Percentiles rank a stretch among this genome's conserved stretches.
These are phyloP conservation scores for Cynaeus angustus DNA, from an alignment of 2,888 invertebrate genomes.

Conservation along the genomic window DNA sequence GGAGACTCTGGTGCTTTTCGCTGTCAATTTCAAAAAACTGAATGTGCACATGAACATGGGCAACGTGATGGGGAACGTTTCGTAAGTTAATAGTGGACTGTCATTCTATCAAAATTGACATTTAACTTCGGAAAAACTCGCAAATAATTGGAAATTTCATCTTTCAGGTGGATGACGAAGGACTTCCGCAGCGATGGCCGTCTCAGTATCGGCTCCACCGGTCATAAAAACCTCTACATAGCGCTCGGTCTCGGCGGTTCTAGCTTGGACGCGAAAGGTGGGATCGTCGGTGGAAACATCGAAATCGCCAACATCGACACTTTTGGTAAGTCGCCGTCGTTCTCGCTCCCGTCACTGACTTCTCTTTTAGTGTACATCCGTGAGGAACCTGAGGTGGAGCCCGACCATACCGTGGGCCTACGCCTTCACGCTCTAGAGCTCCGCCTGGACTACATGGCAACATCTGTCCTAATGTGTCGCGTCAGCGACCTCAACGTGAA, in stretches of 20 bases:
- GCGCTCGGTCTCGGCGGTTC: slow-evolving; percentile 92
- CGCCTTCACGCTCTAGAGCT: slow-evolving; percentile 90
- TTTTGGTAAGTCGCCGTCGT: slow-evolving; percentile 68
- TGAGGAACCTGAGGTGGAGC: slow-evolving; percentile 92
- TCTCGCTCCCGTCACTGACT: not conserved
- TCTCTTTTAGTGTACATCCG: slow-evolving; percentile 83
- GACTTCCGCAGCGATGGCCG: slow-evolving; percentile 94
- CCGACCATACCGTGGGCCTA: slow-evolving; percentile 89
- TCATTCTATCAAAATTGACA: too few relatives aligned
- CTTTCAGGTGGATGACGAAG: slow-evolving; percentile 88
- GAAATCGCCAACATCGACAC: slow-evolving; percentile 92
- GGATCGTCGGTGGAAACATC: slow-evolving; percentile 97
- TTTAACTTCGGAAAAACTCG: too few relatives aligned
- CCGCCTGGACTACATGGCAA: slow-evolving; percentile 98
- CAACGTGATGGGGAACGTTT: slow-evolving; percentile 98
- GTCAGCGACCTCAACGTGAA: slow-evolving; percentile 88
- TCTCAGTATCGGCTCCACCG: slow-evolving; percentile 93
- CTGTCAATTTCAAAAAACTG: slow-evolving; percentile 95
- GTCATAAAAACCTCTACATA: slow-evolving; percentile 94
- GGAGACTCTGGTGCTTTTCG: slow-evolving; percentile 97
- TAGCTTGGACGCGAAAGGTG: slow-evolving; percentile 95
- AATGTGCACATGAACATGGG: slow-evolving; percentile 99
- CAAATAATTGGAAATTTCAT: slow-evolving; percentile 12
- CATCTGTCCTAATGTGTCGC: slow-evolving; percentile 93
- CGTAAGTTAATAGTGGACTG: slow-evolving; percentile 66